Conservation (phyloP, 2,888 invertebrate species). For the Tholera decimalis region DNA sequence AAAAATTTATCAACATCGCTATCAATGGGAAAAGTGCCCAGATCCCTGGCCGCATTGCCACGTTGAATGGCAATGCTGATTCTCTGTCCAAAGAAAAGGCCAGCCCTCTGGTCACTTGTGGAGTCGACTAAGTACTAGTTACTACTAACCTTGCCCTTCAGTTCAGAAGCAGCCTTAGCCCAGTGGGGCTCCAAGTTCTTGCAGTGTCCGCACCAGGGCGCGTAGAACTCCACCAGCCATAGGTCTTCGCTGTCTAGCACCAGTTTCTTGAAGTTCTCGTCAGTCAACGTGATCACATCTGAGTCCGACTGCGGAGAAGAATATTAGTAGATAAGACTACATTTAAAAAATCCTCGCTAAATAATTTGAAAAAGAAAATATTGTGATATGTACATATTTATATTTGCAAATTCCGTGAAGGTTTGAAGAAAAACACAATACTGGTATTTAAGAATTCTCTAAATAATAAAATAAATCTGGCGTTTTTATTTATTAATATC, state of each 20-base stretch:
- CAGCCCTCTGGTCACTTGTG: too few species aligned
- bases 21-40: too few species aligned
- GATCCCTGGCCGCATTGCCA: too few species aligned
- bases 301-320: conserved; percentile 81
- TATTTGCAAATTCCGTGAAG: background rate
- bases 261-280: conserved; percentile 98
- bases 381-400: too few species aligned
- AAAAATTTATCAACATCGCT: too few species aligned
- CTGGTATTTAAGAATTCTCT: too few species aligned
- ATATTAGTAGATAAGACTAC: conserved; percentile 5
- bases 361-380: background rate
- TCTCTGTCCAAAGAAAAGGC: too few species aligned
- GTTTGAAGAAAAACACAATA: background rate
- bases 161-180: conserved; percentile 98
- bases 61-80: too few species aligned
- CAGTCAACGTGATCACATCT: conserved; percentile 97
- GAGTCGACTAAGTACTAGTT: too few species aligned
- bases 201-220: conserved; percentile 99
- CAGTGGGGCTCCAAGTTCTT: conserved; percentile 99
- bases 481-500: too few species aligned
- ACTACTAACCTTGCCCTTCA: conserved; percentile 96
- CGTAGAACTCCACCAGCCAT: conserved; percentile 99
- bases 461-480: background rate
- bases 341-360: background rate
- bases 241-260: conserved; percentile 98